Evolutionary conservation across 2,888 invertebrate genomes (phyloP).

Genomic region (Mayetiola destructor): DNA sequence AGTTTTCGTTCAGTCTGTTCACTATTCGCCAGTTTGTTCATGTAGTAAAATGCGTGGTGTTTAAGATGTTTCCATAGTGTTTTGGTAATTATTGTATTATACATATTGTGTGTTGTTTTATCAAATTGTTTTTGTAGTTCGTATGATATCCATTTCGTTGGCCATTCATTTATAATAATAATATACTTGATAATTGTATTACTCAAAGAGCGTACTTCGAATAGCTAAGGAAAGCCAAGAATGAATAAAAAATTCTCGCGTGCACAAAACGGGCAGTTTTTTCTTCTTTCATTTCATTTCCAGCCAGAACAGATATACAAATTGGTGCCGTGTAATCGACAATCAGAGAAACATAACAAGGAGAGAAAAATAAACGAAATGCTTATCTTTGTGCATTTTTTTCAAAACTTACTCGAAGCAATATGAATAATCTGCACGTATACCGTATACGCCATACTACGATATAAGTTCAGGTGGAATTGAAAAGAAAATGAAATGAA

Average conservation of each 20-base stretch:
- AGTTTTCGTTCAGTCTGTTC: neutral
- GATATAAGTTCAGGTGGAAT: too few relatives aligned
- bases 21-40: neutral
- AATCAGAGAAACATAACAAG: slow-evolving; percentile 6
- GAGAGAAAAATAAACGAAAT: slow-evolving; percentile 8
- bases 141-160: slow-evolving; percentile 8
- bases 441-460: neutral
- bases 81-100: slow-evolving; percentile 12
- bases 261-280: neutral
- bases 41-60: neutral
- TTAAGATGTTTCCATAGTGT: neutral
- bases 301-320: neutral
- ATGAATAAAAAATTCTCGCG: slow-evolving; percentile 12
- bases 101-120: neutral
- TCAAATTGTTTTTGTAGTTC: neutral
- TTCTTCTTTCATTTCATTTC: neutral
- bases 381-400: neutral
- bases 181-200: slow-evolving; percentile 9
- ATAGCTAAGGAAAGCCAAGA: too few relatives aligned
- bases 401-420: neutral
- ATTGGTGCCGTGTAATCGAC: slow-evolving; percentile 10
- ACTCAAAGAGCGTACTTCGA: neutral
- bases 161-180: slow-evolving; percentile 7
- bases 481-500: too few relatives aligned
- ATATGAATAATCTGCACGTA: neutral